Base-by-base conservation (phyloP, 2,113 vertebrate species). In the Megaceryle maxima region DNA sequence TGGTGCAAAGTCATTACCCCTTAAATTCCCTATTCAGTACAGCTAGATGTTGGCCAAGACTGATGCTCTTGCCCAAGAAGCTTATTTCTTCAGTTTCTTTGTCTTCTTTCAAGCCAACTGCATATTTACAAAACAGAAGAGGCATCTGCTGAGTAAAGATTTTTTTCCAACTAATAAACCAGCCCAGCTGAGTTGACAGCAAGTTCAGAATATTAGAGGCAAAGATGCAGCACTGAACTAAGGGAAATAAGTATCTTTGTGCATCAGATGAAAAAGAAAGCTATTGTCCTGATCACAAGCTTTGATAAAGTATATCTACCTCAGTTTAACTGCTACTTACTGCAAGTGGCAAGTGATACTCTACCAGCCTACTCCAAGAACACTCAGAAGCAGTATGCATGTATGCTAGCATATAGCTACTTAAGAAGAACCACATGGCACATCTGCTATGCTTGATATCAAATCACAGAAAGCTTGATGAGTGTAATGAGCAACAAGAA, bases 361-460 rank as follows among this genome's bases (percentile, higher is more conserved):
- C 43, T 68, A 59, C 2, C 55, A 88, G 33, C 26, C 51, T 80
- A 41, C 17, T 14, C 56, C 51, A 69, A 7, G 41, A 90, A 41
- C 22, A 35, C 43, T 82, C 53, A 73, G 84, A 83, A 83, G 74
- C 74, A 56, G 33, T 37, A 24, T 66, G 35, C 28, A 39, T n/a
- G 85, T 66, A 11, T 20, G 59, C 74, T 66, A 92, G 44, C 51
- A 46, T 88, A 74, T 6, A 69, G 59, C 44, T 72, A n/a, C 25
- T 53, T 93, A 94, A 88, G 67, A 77, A 85, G 57, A 85, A 95
- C 24, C 76, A 87, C 87, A 88, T 82, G 73, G 48, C 56, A 84
- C 87, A 91, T 92, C 80, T 95, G 63, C 81, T 94, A 3, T 35
- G 17, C 79, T 88, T 70, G 64, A 57, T 92, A 90, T 62, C 46